Conservation (phyloP, 2,888 invertebrate species). For the Tiliacea citrago region DNA sequence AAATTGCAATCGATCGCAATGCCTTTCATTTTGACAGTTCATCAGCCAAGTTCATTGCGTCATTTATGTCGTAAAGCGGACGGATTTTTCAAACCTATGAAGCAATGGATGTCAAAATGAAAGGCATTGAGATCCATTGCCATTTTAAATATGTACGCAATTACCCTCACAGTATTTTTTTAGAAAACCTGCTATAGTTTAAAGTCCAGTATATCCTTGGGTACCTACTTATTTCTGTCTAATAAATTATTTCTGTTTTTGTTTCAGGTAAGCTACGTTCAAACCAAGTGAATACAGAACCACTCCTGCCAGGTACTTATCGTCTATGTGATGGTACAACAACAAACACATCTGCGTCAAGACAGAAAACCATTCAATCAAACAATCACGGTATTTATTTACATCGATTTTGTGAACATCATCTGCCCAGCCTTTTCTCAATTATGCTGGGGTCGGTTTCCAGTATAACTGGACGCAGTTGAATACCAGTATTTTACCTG, state of each 20-base stretch:
- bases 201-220: too few species aligned
- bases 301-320: background rate
- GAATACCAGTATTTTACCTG: background rate
- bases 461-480: background rate
- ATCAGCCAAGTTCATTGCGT: background rate
- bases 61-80: background rate
- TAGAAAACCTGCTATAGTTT: too few species aligned
- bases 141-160: too few species aligned
- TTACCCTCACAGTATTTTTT: too few species aligned
- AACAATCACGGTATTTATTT: background rate
- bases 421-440: background rate
- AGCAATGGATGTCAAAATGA: too few species aligned
- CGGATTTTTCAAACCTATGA: background rate
- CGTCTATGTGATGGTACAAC: too few species aligned
- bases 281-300: background rate
- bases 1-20: background rate
- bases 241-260: conserved; percentile 20
- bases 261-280: conserved; percentile 48
- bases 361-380: background rate
- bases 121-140: too few species aligned
- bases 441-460: background rate
- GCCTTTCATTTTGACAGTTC: background rate
- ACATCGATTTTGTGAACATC: background rate
- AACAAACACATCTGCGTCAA: background rate
- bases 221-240: background rate